Evolutionary conservation across 1,140 invertebrate species (phyloP).

Genomic region (Oscheius sp.): DNA sequence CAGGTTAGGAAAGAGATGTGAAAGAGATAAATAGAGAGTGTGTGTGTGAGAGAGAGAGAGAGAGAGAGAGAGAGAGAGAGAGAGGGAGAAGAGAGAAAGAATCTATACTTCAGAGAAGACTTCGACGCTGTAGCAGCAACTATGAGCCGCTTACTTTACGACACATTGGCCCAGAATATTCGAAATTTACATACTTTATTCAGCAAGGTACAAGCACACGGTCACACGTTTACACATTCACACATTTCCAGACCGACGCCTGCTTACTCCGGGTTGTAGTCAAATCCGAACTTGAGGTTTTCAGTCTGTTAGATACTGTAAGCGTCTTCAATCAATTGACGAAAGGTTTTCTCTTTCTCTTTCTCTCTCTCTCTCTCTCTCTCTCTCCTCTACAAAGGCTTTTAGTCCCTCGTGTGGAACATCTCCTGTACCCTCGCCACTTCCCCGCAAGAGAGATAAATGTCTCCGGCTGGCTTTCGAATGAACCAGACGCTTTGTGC

Average conservation of each 20-base stretch:
- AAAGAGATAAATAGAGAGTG: too few relatives aligned
- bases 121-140: slow-evolving; percentile 20
- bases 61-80: too few relatives aligned
- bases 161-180: slow-evolving; percentile 2
- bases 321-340: background rate
- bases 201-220: background rate
- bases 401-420: background rate
- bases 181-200: background rate
- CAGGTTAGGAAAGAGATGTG: background rate
- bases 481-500: background rate
- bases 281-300: background rate
- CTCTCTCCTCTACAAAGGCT: too few relatives aligned
- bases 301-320: background rate
- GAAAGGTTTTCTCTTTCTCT: background rate
- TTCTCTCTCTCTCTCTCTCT: background rate
- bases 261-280: background rate
- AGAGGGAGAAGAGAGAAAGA: too few relatives aligned
- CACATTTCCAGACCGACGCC: background rate
- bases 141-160: slow-evolving; percentile 10
- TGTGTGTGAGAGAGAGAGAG: too few relatives aligned
- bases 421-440: slow-evolving; percentile 1
- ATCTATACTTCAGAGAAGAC: background rate
- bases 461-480: background rate
- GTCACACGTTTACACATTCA: background rate
- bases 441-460: background rate